Percentiles rank a stretch among this genome's conserved stretches.
phyloP scores from a whole-genome alignment of 2,113 vertebrate genomes.

The Pimephales promelas region DNA sequence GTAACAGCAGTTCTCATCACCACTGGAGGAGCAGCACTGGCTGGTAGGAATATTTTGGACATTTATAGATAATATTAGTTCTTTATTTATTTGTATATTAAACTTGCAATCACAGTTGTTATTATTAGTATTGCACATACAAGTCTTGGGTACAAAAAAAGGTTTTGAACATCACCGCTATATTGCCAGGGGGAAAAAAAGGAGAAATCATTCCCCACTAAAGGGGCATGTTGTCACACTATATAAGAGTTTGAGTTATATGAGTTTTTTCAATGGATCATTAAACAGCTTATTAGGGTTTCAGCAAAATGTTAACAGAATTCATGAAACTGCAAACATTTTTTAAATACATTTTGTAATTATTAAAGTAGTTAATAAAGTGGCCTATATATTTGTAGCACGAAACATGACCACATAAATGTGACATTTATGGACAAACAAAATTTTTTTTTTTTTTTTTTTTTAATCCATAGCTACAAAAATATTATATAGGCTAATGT shows the following conservation, averaged over 20 bases:
- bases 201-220: background rate
- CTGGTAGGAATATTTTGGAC: conserved; percentile 76
- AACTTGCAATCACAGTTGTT: background rate
- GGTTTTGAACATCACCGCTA: background rate
- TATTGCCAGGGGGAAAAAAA: background rate
- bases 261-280: background rate
- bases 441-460: background rate
- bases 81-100: background rate
- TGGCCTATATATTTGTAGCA: background rate
- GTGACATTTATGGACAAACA: background rate
- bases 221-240: background rate
- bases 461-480: background rate
- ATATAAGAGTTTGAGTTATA: background rate
- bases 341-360: background rate
- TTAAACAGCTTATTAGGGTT: background rate
- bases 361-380: background rate
- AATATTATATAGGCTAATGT: background rate
- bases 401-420: background rate
- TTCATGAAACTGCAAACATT: background rate
- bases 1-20: conserved; percentile 89
- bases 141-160: background rate
- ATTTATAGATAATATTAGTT: background rate
- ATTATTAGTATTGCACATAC: too few species aligned
- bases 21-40: conserved; percentile 89
- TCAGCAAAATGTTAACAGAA: background rate